These are phyloP conservation scores for Vulpes lagopus DNA, from an alignment of 2,113 vertebrate species.

Conservation along the genomic window DNA sequence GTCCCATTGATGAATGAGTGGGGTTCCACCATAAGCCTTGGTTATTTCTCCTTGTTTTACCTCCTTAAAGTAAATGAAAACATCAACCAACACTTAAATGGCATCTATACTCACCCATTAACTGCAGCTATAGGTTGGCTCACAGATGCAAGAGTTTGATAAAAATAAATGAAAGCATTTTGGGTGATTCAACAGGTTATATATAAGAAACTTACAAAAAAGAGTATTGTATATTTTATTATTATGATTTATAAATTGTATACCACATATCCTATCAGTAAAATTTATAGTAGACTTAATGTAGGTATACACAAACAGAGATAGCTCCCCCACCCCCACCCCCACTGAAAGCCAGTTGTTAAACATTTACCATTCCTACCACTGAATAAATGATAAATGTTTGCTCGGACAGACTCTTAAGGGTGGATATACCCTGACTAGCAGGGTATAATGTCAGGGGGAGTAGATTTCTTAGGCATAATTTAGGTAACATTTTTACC, in stretches of 20 bases:
- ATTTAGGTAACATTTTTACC: background rate
- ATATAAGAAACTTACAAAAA: slow-evolving; percentile 20
- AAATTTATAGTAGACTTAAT: background rate
- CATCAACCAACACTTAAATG: background rate
- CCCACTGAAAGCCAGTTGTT: background rate
- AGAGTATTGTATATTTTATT: background rate
- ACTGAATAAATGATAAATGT: background rate
- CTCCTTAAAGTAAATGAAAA: slow-evolving; percentile 41
- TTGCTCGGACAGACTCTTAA: background rate
- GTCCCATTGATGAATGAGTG: background rate
- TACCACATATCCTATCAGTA: background rate
- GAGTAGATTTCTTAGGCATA: background rate
- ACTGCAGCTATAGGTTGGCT: background rate
- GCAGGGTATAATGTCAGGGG: background rate
- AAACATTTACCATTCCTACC: background rate
- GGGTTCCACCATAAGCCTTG: background rate
- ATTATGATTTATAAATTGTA: slow-evolving; percentile 12
- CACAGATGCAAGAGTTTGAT: background rate
- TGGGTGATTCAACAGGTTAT: background rate
- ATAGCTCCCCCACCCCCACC: background rate
- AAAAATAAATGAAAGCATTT: slow-evolving; percentile 28
- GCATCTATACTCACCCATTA: background rate
- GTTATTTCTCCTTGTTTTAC: slow-evolving; percentile 7
- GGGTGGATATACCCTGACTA: background rate
- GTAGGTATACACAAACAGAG: background rate